Evolutionary conservation across 2,113 vertebrate species (phyloP), one percentile per base, ranked within the genome.

Genomic region (Corythornis madagascariensis): DNA sequence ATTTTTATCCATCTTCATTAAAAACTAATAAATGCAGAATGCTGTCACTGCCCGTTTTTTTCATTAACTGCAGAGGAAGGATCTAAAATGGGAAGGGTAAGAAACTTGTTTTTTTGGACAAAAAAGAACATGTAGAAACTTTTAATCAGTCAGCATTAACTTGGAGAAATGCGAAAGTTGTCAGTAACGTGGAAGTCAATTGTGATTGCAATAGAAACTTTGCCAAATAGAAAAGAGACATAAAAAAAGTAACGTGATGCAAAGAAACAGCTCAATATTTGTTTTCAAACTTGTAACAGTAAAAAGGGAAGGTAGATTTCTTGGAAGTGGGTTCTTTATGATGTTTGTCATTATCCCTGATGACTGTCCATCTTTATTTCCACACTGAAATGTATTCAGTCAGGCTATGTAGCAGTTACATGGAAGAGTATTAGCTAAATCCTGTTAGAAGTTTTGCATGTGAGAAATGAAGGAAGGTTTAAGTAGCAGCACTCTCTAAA

Each of bases 281-380:
- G 69, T 75, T 93, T 80, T 92, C 78, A 86, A 72, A 70, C 93
- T 90, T 91, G 6, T 64, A 82, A 83, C 43, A 29, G 83, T 48
- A 56, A 52, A 78, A n/a, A 75, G 82, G 42, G 72, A 60, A 95
- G 83, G 15, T 59, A 79, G 31, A 70, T 84, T 84, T 90, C 40
- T 26, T 86, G 71, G 35, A 55, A 92, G 87, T 69, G 86, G 48
- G 57, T 77, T 96, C 90, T 92, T 63, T 71, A 59, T 2, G 9
- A 28, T 43, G 86, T 95, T 90, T 93, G 77, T 96, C 90, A 88
- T 97, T 86, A 95, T 65, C 88, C 83, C 79, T 91, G 91, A 87
- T 96, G 90, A 64, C 91, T 81, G 89, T 82, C 81, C 63, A 45
- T 84, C 78, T 86, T 91, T 8, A 73, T 97, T 97, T 96, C 74